These are phyloP conservation scores for Drosophila quinaria DNA, from an alignment of 2,888 invertebrate genomes.

Conservation along the genomic window DNA sequence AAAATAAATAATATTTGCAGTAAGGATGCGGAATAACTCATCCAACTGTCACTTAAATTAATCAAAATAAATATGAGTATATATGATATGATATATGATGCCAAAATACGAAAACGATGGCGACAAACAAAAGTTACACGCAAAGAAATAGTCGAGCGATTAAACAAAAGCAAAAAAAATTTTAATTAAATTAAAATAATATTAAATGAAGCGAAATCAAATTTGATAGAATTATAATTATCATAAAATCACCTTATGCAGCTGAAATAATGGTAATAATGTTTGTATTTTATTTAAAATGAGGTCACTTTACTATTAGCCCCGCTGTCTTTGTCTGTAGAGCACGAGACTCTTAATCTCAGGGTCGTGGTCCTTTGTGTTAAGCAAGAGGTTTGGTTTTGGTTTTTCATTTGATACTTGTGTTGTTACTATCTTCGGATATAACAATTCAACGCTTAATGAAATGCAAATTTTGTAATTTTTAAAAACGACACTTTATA, in stretches of 20 bases:
- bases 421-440: too few relatives aligned
- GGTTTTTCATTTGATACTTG: too few relatives aligned
- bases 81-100: conserved; percentile 12
- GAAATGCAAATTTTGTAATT: too few relatives aligned
- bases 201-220: too few relatives aligned
- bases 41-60: conserved; percentile 53
- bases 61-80: conserved; percentile 59
- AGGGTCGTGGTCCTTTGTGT: conserved; percentile 86
- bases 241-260: too few relatives aligned
- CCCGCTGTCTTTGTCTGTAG: conserved; percentile 80
- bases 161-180: background rate
- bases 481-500: too few relatives aligned
- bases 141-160: background rate
- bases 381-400: too few relatives aligned
- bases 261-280: too few relatives aligned
- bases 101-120: conserved; percentile 11
- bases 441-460: too few relatives aligned
- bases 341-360: conserved; percentile 86
- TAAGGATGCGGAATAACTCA: conserved; percentile 32
- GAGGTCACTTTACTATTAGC: too few relatives aligned
- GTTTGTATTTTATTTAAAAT: too few relatives aligned
- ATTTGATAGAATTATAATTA: too few relatives aligned
- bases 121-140: background rate
- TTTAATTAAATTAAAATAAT: background rate
- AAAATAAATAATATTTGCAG: conserved; percentile 65